A percentile compares a stretch with the other conserved stretches of the same genome.
Evolutionary conservation across 1,140 invertebrate genomes (phyloP).

Genomic region (Drosophila rufa): DNA sequence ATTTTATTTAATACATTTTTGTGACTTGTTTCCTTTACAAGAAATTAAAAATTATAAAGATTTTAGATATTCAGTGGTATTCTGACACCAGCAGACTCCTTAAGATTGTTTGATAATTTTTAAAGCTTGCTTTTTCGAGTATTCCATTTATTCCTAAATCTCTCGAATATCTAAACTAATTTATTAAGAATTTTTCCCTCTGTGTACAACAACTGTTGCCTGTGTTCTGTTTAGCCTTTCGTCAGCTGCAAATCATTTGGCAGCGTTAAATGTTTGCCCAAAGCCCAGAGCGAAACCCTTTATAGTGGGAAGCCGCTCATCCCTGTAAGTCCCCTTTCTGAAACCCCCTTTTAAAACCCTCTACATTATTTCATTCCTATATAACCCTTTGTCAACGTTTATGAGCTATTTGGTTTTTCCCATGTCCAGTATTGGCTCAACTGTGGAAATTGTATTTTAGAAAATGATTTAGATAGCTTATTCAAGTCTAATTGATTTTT

Average conservation of each 20-base stretch:
- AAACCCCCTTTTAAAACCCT: constrained; percentile 13
- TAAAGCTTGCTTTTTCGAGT: no score
- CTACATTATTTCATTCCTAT: constrained; percentile 11
- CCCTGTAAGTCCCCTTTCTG: background rate
- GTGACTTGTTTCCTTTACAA: no score
- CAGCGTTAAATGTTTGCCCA: constrained; percentile 62
- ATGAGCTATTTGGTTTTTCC: constrained; percentile 24
- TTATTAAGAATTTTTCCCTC: background rate
- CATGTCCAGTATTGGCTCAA: background rate
- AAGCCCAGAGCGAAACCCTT: constrained; percentile 20
- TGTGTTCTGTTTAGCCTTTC: constrained; percentile 56
- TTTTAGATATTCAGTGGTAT: no score
- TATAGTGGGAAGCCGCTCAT: background rate
- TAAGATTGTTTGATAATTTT: no score
- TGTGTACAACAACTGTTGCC: constrained; percentile 35
- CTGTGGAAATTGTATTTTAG: background rate
- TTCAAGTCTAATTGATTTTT: background rate
- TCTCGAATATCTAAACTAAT: background rate
- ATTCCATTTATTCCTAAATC: background rate
- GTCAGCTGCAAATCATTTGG: constrained; percentile 73
- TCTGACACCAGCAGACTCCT: no score
- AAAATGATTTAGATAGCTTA: constrained; percentile 2
- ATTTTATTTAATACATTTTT: no score
- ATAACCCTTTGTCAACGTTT: constrained; percentile 30
- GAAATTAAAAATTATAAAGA: no score